These are phyloP conservation scores for Chouioia cunea DNA, from an alignment of 2,888 invertebrate species.

Conservation along the genomic window DNA sequence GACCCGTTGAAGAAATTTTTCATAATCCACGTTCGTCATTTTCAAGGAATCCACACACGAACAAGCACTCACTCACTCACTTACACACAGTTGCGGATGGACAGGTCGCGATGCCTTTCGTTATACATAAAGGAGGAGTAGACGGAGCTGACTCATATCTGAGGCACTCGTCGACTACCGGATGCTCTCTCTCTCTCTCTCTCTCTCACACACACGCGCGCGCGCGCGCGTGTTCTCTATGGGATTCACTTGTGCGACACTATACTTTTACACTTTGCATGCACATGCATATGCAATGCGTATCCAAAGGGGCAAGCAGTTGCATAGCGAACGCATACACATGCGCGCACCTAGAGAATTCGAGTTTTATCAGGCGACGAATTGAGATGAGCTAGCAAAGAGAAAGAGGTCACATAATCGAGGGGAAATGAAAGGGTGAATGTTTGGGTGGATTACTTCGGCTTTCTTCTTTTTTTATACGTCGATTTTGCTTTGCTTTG, in stretches of 20 bases:
- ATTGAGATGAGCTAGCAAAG: slow-evolving; percentile 18
- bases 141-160: slow-evolving; percentile 43
- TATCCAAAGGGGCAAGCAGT: not conserved
- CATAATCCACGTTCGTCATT: slow-evolving; percentile 43
- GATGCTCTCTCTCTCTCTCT: slow-evolving; percentile 40
- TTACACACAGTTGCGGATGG: not conserved
- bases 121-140: not conserved
- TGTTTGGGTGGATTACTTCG: not conserved
- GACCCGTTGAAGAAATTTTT: slow-evolving; percentile 28
- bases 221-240: too few species aligned
- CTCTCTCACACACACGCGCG: too few species aligned
- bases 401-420: not conserved
- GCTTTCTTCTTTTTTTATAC: slow-evolving; percentile 15
- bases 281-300: not conserved
- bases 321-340: not conserved
- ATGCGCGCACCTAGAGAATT: not conserved
- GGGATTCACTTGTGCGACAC: too few species aligned
- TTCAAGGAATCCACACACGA: slow-evolving; percentile 39
- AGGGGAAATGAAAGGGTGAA: slow-evolving; percentile 13
- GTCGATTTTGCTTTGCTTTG: slow-evolving; percentile 2
- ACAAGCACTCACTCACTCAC: not conserved
- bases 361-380: slow-evolving; percentile 40
- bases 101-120: not conserved
- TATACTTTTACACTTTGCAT: not conserved
- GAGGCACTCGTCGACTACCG: slow-evolving; percentile 44